Conservation (phyloP, 2,888 invertebrate species). For the Drosophila ezoana region DNA sequence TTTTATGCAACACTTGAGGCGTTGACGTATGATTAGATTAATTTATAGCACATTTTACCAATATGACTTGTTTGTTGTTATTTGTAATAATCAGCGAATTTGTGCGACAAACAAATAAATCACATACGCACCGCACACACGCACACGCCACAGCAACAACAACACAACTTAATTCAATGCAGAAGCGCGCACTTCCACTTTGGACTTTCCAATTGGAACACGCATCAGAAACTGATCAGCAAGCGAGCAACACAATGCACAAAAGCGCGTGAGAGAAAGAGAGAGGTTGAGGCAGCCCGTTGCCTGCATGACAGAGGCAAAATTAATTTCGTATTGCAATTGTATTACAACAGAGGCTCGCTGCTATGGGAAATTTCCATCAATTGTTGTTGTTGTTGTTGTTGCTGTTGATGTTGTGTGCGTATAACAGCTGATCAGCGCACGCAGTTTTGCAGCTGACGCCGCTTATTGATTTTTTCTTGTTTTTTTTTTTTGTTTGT, state of each 20-base stretch:
- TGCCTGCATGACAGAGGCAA: slow-evolving; percentile 46
- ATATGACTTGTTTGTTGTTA: slow-evolving; percentile 39
- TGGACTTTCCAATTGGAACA: slow-evolving; percentile 67
- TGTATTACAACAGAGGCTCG: slow-evolving; percentile 57
- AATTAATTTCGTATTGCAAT: slow-evolving; percentile 55
- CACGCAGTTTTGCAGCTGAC: slow-evolving; percentile 40
- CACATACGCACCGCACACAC: slow-evolving; percentile 43
- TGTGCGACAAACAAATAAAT: slow-evolving; percentile 66
- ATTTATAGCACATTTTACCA: slow-evolving; percentile 45
- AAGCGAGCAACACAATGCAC: slow-evolving; percentile 22
- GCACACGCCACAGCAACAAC: slow-evolving; percentile 25
- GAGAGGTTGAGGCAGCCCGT: slow-evolving; percentile 8
- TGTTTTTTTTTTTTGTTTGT: slow-evolving; percentile 1
- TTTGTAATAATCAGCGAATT: slow-evolving; percentile 60
- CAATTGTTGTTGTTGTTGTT: slow-evolving; percentile 36
- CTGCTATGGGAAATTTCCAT: slow-evolving; percentile 74
- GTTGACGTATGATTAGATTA: slow-evolving; percentile 69
- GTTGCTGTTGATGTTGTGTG: slow-evolving; percentile 29
- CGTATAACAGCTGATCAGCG: slow-evolving; percentile 66
- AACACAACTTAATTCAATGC: slow-evolving; percentile 47
- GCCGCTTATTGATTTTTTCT: slow-evolving; percentile 60
- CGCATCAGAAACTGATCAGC: slow-evolving; percentile 56
- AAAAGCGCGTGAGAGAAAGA: slow-evolving; percentile 3
- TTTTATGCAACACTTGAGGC: slow-evolving; percentile 45
- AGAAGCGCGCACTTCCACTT: slow-evolving; percentile 54